phyloP scores from a whole-genome alignment of 2,888 invertebrate species.

The Mamestra brassicae region DNA sequence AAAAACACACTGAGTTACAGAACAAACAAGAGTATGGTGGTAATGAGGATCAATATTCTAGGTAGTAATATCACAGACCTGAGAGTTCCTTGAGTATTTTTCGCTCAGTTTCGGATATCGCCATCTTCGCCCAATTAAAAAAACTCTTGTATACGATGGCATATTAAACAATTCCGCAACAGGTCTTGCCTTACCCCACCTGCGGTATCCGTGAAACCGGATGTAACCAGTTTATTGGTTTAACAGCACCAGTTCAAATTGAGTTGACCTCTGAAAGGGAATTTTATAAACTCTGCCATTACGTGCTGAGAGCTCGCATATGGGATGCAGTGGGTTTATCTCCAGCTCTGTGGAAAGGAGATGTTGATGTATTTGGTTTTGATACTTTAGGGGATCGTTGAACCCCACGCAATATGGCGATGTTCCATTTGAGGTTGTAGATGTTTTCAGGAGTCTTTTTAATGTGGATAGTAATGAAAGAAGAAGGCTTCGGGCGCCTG shows the following conservation, averaged over 20 bases:
- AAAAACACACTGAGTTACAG: no score
- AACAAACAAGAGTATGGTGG: no score
- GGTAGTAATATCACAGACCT: no score
- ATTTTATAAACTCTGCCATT: slow-evolving; percentile 69
- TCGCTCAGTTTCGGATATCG: no score
- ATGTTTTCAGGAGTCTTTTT: background rate
- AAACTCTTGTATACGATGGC: no score
- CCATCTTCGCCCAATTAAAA: no score
- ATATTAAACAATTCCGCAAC: slow-evolving; percentile 15
- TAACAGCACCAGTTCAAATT: slow-evolving; percentile 72
- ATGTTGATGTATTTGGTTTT: background rate
- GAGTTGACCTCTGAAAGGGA: slow-evolving; percentile 74
- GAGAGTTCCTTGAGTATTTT: no score
- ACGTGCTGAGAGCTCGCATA: slow-evolving; percentile 43
- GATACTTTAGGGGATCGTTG: background rate
- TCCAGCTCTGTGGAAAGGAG: background rate
- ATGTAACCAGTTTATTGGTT: slow-evolving; percentile 77
- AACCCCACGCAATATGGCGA: background rate
- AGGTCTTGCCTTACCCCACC: background rate
- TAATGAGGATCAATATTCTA: no score
- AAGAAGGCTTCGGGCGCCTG: no score
- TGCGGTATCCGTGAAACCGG: slow-evolving; percentile 66
- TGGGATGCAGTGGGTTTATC: slow-evolving; percentile 30
- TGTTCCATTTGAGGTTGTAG: background rate
- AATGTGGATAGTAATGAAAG: no score